These are phyloP conservation scores for Styela clava DNA, from an alignment of 23 tunicate species.

Conservation along the genomic window DNA sequence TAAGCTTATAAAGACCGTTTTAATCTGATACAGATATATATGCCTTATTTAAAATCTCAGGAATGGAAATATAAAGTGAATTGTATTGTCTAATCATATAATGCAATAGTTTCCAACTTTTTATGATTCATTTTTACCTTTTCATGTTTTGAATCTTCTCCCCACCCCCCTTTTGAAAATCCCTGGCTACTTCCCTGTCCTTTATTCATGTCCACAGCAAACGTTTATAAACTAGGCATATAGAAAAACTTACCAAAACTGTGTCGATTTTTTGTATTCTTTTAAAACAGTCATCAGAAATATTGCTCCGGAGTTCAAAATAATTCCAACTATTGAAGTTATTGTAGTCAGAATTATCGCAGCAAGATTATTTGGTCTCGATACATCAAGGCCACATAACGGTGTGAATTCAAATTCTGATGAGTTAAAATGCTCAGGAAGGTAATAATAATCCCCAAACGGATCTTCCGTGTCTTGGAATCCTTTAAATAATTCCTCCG, in stretches of 20 bases:
- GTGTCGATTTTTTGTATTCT: not conserved
- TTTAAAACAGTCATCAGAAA: not conserved
- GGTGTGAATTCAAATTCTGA: not conserved
- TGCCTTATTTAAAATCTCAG: too few relatives aligned
- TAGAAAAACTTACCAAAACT: not conserved
- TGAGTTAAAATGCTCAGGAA: not conserved
- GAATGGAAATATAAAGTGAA: too few relatives aligned
- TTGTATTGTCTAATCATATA: too few relatives aligned
- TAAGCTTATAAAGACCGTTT: too few relatives aligned
- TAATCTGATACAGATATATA: too few relatives aligned
- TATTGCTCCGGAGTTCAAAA: not conserved
- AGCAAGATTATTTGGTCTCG: not conserved
- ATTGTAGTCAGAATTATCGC: not conserved
- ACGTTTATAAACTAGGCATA: too few relatives aligned
- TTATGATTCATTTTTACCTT: too few relatives aligned
- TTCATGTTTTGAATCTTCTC: too few relatives aligned
- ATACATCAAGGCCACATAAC: not conserved
- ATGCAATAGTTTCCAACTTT: too few relatives aligned
- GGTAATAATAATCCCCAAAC: not conserved
- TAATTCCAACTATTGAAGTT: not conserved
- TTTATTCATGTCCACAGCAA: too few relatives aligned
- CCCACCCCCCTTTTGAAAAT: too few relatives aligned
- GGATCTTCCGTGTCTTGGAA: not conserved
- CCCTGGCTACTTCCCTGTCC: too few relatives aligned
- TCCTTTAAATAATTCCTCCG: not conserved